Evolutionary conservation across 2,113 vertebrate species (phyloP).

Genomic region (Polypterus bichir): DNA sequence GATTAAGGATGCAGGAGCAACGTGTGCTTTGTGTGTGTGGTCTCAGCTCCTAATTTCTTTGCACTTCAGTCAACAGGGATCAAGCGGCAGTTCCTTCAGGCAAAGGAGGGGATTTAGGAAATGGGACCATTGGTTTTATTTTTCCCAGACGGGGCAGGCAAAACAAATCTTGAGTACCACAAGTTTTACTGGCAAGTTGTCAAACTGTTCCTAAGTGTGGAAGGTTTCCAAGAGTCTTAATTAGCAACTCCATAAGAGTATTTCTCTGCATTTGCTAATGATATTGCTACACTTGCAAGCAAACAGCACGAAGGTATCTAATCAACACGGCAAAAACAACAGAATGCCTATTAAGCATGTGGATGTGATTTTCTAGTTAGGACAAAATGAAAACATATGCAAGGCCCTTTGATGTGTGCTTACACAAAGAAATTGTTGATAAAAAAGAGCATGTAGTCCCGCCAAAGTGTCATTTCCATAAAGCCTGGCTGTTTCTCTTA

Average conservation of each 20-base stretch:
- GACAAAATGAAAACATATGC: slow-evolving; percentile 68
- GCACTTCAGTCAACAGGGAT: slow-evolving; percentile 45
- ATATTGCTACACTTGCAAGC: slow-evolving; percentile 68
- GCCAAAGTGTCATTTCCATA: slow-evolving; percentile 59
- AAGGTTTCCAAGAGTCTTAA: slow-evolving; percentile 67
- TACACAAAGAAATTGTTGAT: slow-evolving; percentile 62
- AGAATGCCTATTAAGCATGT: slow-evolving; percentile 73
- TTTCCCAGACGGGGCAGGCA: slow-evolving; percentile 41
- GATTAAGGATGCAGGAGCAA: slow-evolving; percentile 14
- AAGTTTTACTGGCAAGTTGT: slow-evolving; percentile 57
- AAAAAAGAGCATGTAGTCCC: slow-evolving; percentile 37
- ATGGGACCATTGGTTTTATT: slow-evolving; percentile 28
- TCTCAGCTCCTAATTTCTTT: slow-evolving; percentile 57
- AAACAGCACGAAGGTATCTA: slow-evolving; percentile 71
- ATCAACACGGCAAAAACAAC: slow-evolving; percentile 66
- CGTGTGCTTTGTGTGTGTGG: slow-evolving; percentile 40
- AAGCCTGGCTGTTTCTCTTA: slow-evolving; percentile 48
- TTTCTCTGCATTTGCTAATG: slow-evolving; percentile 74
- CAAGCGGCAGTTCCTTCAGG: slow-evolving; percentile 46
- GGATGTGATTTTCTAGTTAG: slow-evolving; percentile 69
- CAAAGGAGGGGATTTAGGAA: slow-evolving; percentile 49
- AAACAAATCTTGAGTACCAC: slow-evolving; percentile 47
- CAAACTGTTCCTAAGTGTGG: slow-evolving; percentile 58
- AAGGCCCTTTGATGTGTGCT: slow-evolving; percentile 57
- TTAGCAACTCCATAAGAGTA: slow-evolving; percentile 61